Evolutionary conservation across 2,888 invertebrate species (phyloP), one percentile per base, ranked within the genome.

Genomic region (Sussaba pulchella): DNA sequence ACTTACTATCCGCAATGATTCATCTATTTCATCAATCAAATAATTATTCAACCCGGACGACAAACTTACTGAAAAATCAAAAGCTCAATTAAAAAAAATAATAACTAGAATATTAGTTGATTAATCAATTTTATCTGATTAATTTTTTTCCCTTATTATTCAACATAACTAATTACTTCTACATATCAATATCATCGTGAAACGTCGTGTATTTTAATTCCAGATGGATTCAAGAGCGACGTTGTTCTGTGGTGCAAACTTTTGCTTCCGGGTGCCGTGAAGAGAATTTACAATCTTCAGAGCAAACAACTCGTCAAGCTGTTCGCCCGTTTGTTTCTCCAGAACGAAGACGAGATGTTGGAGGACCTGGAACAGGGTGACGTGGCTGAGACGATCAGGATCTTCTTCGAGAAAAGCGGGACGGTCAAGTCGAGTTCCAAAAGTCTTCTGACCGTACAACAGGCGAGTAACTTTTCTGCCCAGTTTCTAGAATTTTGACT

Each of bases 231-330:
- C 89, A 94, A 95, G 88, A 96, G 98, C 1, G 96, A 98, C 91
- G 90, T 96, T 31, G 93, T 94, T 54, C 92, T 98, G 52, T 96
- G 98, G 97, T 95, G 97, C 89, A 96, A 96, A 87, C 92, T 98
- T 83, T 92, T 99, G 21, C 92, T 99, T 66, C 99, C 98, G 0
- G 96, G 95, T 59, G 96, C 96, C 26, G 94, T 95, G 12, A 97
- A 98, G 91, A 93, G 97, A 80, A 95, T 98, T 39, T 99, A 98
- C 91, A 98, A 99, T 93, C 93, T 99, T 63, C 97, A 98, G 93
- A 98, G 96, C 89, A 98, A 98, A 91, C 98, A 98, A 89, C 93
- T 99, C 70, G 93, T 98, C 0, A 98, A 99, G 92, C 92, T 98
- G 54, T 98, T 98, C 91, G 96, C 97, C 57, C 94, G 95, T 92